Evolutionary conservation across 2,888 invertebrate genomes (phyloP), one percentile per base, ranked within the genome.

Genomic region (Trachelus troglodyta): DNA sequence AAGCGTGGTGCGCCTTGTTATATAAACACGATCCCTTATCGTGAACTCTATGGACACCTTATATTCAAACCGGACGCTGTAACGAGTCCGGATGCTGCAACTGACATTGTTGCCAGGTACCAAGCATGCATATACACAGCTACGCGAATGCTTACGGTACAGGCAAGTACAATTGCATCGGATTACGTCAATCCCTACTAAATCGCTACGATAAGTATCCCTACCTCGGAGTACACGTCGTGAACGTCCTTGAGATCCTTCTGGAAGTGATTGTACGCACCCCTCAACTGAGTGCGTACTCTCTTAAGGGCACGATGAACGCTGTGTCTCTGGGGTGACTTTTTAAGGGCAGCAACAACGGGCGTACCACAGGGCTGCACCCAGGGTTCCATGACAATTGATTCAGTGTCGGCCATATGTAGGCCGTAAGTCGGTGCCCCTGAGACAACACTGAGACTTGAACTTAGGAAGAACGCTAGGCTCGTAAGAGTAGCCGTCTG

Each of bases 171-270:
- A 23, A 56, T 56, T 56, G 56, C 23, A 2, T 56, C 56, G 15
- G 23, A 56, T 56, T 56, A 56, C 23, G 56, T 56, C 56, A 23
- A 23, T 56, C 23, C 56, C 9, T 9, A 23, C 56, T 23, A 56
- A 56, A 56, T 56, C 56, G 2, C 56, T 23, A 23, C 9, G 23
- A 56, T 2, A 56, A 23, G 23, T 23, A 69, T 68, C 15, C 85
- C 81, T 81, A 92, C 92, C 88, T 91, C 89, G n/a, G 89, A 85
- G 83, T 92, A 92, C 74, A 91, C 87, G 71, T 87, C 85, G 78
- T 87, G 88, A 73, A 90, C 88, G 79, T 89, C 90, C 77, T 87
- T 88, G 81, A 87, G 87, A 78, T 89, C 86, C 79, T 87, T 89
- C 75, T 86, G 87, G 82, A 91, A 91, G 83, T 92, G 91, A 75